These are phyloP conservation scores for Lordiphosa stackelbergi DNA, from an alignment of 1,140 invertebrate species.

Conservation along the genomic window DNA sequence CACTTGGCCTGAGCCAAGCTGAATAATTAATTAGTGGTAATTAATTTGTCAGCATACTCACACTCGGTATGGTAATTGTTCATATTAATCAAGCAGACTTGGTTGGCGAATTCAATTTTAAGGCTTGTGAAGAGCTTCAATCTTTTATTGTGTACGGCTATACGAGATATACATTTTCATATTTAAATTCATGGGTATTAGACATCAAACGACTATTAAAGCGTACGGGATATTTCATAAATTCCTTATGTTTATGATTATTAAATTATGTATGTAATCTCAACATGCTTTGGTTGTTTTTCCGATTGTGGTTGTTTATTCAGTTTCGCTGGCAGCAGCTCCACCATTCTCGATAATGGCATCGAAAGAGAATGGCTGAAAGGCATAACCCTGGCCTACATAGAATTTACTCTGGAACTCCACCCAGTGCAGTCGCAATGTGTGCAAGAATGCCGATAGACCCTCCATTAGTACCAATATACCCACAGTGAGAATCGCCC, in stretches of 20 bases:
- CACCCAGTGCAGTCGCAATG: conserved; percentile 98
- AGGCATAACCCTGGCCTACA: conserved; percentile 90
- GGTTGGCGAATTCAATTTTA: conserved; percentile 7
- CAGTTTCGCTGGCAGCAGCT: conserved; percentile 41
- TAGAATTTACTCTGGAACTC: conserved; percentile 97
- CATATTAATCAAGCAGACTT: conserved; percentile 50
- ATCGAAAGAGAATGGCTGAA: conserved; percentile 97
- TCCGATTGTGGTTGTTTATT: conserved; percentile 26
- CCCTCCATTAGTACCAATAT: conserved; percentile 99
- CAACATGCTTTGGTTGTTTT: conserved; percentile 57
- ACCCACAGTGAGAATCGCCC: conserved; percentile 91
- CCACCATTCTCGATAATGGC: conserved; percentile 86
- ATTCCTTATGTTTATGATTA: conserved; percentile 35
- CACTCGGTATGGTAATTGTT: conserved; percentile 37
- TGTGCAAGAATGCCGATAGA: conserved; percentile 97
- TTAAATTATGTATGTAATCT: conserved; percentile 49
- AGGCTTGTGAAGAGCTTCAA: not conserved
- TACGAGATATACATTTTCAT: conserved; percentile 29
- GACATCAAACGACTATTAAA: conserved; percentile 50
- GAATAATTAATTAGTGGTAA: conserved; percentile 57
- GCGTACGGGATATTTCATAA: conserved; percentile 32
- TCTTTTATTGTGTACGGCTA: conserved; percentile 13
- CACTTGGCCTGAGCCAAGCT: not conserved
- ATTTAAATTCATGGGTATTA: conserved; percentile 62
- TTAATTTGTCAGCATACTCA: conserved; percentile 38